Evolutionary conservation across 2,113 vertebrate species (phyloP).

Genomic region (Brachyhypopomus gauderio): DNA sequence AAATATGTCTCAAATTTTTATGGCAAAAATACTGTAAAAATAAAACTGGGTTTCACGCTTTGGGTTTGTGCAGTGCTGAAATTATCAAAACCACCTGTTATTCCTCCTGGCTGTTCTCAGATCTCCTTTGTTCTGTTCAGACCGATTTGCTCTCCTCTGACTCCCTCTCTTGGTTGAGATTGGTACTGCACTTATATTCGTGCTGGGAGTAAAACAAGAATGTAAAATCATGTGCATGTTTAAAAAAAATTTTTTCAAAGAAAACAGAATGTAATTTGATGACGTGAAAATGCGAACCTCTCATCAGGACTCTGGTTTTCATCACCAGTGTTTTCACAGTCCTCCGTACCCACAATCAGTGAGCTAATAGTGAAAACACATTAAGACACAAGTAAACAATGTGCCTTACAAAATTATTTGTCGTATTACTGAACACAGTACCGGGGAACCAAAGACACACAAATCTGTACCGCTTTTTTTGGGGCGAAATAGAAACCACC

Average conservation of each 20-base stretch:
- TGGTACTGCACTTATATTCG: conserved; percentile 41
- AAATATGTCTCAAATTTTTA: too few relatives aligned
- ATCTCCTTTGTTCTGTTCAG: background rate
- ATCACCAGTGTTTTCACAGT: background rate
- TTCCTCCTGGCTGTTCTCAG: conserved; percentile 22
- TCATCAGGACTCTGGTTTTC: background rate
- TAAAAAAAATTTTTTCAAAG: background rate
- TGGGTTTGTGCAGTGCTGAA: background rate
- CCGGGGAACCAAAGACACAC: background rate
- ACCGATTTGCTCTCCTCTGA: conserved; percentile 54
- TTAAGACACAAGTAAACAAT: background rate
- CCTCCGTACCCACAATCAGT: background rate
- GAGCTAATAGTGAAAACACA: background rate
- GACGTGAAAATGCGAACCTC: background rate
- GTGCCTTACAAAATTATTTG: background rate
- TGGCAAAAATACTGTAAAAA: too few relatives aligned
- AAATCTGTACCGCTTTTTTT: conserved; percentile 19
- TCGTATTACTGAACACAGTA: background rate
- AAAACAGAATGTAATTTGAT: background rate
- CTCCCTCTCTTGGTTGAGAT: conserved; percentile 62
- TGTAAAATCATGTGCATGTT: too few relatives aligned
- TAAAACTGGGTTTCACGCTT: too few relatives aligned
- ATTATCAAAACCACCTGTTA: conserved; percentile 49
- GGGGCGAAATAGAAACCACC: background rate
- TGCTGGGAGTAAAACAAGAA: conserved; percentile 1